Base-by-base conservation (phyloP, 2,113 vertebrate species). In the Sigmodon hispidus region DNA sequence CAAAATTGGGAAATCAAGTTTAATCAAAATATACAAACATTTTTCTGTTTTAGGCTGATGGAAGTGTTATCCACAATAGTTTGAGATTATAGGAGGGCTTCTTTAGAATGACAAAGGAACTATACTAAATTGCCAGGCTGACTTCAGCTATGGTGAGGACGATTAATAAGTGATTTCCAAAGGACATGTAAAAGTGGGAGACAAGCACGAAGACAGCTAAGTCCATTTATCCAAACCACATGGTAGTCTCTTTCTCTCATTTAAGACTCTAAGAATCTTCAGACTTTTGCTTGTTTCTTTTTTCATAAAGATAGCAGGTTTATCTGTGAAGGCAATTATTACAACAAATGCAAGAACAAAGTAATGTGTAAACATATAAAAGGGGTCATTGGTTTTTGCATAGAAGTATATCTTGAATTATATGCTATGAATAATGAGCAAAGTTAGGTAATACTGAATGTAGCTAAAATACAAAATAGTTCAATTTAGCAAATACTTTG, bases 11-110 rank as follows among this genome's bases (percentile, higher is more conserved):
- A 94, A 96, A 79, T 73, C 83, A 81, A 81, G 57, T 80, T 94
- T 90, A 95, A 94, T 84, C 48, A 93, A 95, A 97, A 94, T 94
- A 94, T 94, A 94, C 73, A 97, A 96, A 92, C 75, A 65, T 31
- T n/a, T 9, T 85, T 94, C 59, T 84, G n/a, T 48, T 45, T 70
- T 63, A 65, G 63, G 52, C 69, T 63, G 70, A 72, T 90, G 75
- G 59, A 76, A 8, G 5, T 81, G 50, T 16, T 93, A 34, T 73
- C 50, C 67, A 61, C 16, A 55, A 90, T 15, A 87, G 43, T 26
- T 55, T 26, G 59, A 40, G 40, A 87, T 75, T 52, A 75, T 5
- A 59, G 73, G 45, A 63, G 45, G 31, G 34, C 55, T 36, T 16
- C 87, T 86, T 91, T 52, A 87, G 90, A 93, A 72, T 17, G 52